Evolutionary conservation across 2,888 invertebrate genomes (phyloP).

Genomic region (Amblyjoppa fuscipennis): DNA sequence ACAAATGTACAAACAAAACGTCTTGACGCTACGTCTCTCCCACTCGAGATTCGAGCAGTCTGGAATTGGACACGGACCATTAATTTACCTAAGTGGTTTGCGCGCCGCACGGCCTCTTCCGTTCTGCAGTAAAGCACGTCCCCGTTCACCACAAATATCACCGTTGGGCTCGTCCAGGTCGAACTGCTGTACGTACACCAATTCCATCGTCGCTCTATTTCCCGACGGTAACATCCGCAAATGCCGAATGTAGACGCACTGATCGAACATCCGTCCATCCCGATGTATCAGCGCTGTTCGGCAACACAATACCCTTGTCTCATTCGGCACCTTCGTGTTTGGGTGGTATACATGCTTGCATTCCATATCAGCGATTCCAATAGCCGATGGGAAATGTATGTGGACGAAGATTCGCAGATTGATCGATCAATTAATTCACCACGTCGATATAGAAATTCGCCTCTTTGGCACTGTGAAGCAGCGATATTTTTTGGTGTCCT

Average conservation of each 20-base stretch:
- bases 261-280: slow-evolving; percentile 17
- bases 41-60: slow-evolving; percentile 27
- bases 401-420: not conserved
- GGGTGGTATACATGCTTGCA: not conserved
- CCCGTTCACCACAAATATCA: not conserved
- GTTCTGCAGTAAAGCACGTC: slow-evolving; percentile 31
- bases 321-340: slow-evolving; percentile 6
- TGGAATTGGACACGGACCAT: slow-evolving; percentile 47
- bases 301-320: slow-evolving; percentile 18
- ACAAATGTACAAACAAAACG: slow-evolving; percentile 23
- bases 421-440: not conserved
- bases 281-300: slow-evolving; percentile 3
- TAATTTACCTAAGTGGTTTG: slow-evolving; percentile 58
- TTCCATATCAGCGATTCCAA: not conserved
- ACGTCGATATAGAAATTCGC: too few relatives aligned
- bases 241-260: slow-evolving; percentile 33
- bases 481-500: too few relatives aligned
- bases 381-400: not conserved
- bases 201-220: not conserved
- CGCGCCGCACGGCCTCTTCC: slow-evolving; percentile 27
- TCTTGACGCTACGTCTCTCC: slow-evolving; percentile 26
- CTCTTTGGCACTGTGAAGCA: too few relatives aligned
- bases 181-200: not conserved
- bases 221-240: slow-evolving; percentile 30
- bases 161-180: not conserved